These are phyloP conservation scores for Steatornis caripensis DNA, from an alignment of 2,113 vertebrate species.

Conservation along the genomic window DNA sequence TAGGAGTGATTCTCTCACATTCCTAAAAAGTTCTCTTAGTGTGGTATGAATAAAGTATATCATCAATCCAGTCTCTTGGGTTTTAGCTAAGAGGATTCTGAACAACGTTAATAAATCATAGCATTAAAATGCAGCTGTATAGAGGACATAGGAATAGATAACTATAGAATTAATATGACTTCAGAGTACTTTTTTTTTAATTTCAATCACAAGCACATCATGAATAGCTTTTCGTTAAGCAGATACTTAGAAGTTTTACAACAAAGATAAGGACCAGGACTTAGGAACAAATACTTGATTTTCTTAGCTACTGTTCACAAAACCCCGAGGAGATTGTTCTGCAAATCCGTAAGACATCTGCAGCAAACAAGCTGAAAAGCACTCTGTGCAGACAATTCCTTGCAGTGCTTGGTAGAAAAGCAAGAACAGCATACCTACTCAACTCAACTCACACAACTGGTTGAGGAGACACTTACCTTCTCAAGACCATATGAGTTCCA, in stretches of 20 bases:
- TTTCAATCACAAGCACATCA: background rate
- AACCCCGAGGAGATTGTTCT: background rate
- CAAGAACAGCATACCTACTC: background rate
- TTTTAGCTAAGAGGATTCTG: background rate
- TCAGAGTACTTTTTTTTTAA: background rate
- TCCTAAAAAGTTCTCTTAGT: background rate
- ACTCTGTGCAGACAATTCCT: background rate
- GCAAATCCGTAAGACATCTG: background rate
- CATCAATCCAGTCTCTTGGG: background rate
- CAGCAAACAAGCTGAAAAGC: background rate
- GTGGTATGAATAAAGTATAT: background rate
- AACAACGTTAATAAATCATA: background rate
- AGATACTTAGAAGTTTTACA: background rate
- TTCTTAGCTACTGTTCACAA: background rate
- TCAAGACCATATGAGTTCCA: background rate
- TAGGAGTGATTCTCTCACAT: background rate
- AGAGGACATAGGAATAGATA: background rate
- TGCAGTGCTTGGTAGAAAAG: background rate
- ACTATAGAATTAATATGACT: background rate
- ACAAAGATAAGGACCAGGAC: constrained; percentile 4
- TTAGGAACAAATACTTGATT: background rate
- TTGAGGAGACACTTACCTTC: background rate
- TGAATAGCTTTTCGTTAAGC: background rate
- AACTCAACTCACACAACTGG: background rate
- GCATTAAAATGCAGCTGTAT: background rate